These are phyloP conservation scores for Drosophila imparisetae DNA, from an alignment of 2,888 invertebrate species.

Conservation along the genomic window DNA sequence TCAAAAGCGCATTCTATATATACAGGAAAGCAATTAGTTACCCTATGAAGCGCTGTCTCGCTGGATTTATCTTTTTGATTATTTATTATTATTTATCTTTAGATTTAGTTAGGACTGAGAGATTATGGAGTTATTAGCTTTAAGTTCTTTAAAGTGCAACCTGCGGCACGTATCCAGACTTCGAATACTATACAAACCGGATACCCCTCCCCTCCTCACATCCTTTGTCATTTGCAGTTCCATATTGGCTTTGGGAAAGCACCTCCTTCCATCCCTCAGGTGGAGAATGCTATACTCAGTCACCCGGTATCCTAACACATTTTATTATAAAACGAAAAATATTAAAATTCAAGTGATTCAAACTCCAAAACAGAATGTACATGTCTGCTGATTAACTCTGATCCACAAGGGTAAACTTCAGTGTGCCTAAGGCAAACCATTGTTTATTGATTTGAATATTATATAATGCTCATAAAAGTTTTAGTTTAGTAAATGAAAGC, in stretches of 20 bases:
- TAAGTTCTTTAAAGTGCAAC: not conserved
- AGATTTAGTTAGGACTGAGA: too few species aligned
- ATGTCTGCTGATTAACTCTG: not conserved
- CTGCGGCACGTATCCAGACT: not conserved
- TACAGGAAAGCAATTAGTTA: not conserved
- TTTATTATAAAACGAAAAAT: not conserved
- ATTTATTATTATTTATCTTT: too few species aligned
- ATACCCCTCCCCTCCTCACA: not conserved
- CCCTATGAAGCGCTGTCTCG: not conserved
- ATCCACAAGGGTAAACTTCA: not conserved
- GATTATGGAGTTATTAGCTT: not conserved
- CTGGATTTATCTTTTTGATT: not conserved
- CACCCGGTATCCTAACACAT: not conserved
- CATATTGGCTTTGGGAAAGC: not conserved
- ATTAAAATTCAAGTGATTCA: not conserved
- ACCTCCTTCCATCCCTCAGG: not conserved
- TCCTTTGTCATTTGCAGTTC: not conserved
- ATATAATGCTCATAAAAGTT: not conserved
- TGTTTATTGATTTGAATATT: not conserved
- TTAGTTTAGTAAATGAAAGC: not conserved
- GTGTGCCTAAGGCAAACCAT: not conserved
- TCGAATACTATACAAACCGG: not conserved
- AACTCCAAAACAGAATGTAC: not conserved
- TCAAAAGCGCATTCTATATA: not conserved
- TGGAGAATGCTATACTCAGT: not conserved